Conservation (phyloP, 2,113 vertebrate species). For the Sterrhoptilus dennistouni region DNA sequence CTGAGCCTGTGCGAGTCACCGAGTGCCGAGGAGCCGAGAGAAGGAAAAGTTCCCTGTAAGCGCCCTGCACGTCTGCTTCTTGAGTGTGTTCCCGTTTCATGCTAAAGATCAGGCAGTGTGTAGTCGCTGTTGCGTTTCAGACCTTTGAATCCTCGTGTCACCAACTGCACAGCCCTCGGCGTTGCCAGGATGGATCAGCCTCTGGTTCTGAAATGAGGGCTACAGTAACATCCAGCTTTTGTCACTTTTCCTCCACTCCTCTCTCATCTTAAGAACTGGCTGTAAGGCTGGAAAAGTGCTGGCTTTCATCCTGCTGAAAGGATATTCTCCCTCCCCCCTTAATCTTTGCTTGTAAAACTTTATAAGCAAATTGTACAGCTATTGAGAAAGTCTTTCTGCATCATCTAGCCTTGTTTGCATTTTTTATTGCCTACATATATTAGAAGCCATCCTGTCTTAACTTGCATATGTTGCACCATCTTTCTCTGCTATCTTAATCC, state of each 20-base stretch:
- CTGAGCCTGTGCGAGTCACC: background rate
- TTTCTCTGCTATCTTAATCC: background rate
- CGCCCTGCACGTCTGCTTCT: background rate
- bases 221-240: background rate
- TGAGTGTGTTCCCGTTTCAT: accelerated
- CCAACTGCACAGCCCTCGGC: background rate
- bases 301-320: background rate
- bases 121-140: background rate
- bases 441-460: background rate
- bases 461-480: conserved; percentile 1
- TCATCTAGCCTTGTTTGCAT: background rate
- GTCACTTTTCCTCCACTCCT: accelerated
- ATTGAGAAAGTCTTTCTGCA: background rate
- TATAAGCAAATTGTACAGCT: background rate
- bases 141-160: accelerated
- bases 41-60: background rate
- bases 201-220: background rate
- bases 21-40: background rate
- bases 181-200: background rate
- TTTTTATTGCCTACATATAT: background rate
- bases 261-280: background rate
- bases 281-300: background rate
- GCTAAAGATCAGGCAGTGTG: background rate
- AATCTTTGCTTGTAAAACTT: background rate
- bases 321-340: background rate